phyloP scores from a whole-genome alignment of 2,113 vertebrate species.

The Eulemur rufifrons region DNA sequence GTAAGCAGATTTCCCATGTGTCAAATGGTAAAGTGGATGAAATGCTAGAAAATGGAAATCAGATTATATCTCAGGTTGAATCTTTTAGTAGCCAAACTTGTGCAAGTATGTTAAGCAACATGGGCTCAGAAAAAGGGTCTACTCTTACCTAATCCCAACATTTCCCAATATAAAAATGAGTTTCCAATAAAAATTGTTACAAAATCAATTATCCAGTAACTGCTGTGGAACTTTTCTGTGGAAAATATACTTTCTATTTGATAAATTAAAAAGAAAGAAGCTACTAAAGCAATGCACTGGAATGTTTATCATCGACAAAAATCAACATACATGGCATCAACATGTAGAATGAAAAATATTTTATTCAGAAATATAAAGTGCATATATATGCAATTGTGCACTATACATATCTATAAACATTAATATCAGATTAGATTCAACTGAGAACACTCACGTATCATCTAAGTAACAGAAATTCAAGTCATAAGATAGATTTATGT shows the following conservation, averaged over 20 bases:
- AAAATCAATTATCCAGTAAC: constrained; percentile 71
- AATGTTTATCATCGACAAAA: not conserved
- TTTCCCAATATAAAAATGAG: constrained; percentile 48
- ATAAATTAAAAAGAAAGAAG: not conserved
- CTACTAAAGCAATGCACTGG: not conserved
- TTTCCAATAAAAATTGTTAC: constrained; percentile 74
- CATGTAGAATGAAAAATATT: constrained; percentile 19
- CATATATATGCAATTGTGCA: not conserved
- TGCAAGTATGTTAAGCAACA: constrained; percentile 8
- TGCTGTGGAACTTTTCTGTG: constrained; percentile 56
- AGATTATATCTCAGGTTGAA: not conserved
- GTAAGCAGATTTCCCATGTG: not conserved
- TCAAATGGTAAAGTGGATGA: not conserved
- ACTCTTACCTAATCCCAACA: constrained; percentile 22
- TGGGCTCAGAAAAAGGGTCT: not conserved
- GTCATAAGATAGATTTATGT: not conserved
- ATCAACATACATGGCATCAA: constrained; percentile 61
- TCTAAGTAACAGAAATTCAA: not conserved
- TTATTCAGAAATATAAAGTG: not conserved
- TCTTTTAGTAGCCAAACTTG: not conserved
- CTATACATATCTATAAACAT: not conserved
- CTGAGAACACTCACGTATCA: not conserved
- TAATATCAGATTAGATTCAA: not conserved
- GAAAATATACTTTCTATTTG: not conserved
- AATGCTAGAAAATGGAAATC: not conserved